A percentile compares a stretch with the other conserved stretches of the same genome.
phyloP scores from a whole-genome alignment of 2,113 vertebrate species.

The Paracanthobrama guichenoti region DNA sequence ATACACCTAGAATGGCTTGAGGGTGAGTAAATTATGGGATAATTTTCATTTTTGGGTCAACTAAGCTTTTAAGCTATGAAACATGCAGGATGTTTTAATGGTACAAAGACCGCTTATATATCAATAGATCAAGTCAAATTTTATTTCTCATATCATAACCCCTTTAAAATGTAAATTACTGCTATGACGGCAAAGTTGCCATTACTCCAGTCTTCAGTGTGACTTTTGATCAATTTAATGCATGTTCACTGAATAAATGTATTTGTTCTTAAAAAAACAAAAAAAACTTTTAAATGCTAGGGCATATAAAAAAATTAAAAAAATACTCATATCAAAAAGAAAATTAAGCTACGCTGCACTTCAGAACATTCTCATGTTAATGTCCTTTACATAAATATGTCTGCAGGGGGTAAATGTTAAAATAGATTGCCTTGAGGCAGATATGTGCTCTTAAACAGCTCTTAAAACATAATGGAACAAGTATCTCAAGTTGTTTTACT shows the following conservation, averaged over 20 bases:
- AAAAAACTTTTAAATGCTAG: not conserved
- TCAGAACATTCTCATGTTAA: conserved; percentile 8
- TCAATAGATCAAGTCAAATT: no score
- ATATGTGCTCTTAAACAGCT: conserved; percentile 18
- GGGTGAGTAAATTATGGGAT: no score
- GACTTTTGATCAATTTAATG: not conserved
- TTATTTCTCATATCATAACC: no score
- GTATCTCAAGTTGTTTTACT: conserved; percentile 38
- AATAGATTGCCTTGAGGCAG: not conserved
- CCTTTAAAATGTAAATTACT: not conserved
- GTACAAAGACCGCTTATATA: no score
- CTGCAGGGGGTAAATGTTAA: conserved; percentile 35
- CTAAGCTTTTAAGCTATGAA: no score
- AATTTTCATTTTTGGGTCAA: no score
- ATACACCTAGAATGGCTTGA: no score
- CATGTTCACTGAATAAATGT: not conserved
- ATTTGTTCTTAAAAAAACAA: not conserved
- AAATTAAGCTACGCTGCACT: not conserved
- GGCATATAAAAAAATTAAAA: not conserved
- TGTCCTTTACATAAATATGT: conserved; percentile 27
- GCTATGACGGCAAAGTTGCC: not conserved
- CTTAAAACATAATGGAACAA: conserved; percentile 38
- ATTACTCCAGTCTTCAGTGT: not conserved
- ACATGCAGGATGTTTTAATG: no score
- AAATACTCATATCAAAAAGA: not conserved